A percentile compares a stretch with the other conserved stretches of the same genome.
phyloP scores from a whole-genome alignment of 1,140 invertebrate species.

The Pachypeltis micranthus region DNA sequence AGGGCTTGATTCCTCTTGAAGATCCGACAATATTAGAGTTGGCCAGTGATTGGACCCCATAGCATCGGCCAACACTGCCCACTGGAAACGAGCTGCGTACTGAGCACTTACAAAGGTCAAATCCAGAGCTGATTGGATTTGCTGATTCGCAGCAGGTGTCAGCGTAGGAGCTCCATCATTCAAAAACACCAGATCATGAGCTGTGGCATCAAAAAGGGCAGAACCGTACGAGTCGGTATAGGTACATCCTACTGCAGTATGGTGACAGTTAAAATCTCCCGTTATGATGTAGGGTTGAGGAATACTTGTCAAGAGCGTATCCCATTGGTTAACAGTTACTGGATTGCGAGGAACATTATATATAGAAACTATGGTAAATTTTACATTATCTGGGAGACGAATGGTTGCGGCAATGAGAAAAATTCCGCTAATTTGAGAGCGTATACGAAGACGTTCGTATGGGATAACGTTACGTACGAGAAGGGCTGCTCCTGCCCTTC shows the following conservation, averaged over 20 bases:
- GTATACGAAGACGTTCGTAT: not conserved
- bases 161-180: not conserved
- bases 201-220: not conserved
- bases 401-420: not conserved
- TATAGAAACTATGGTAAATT: not conserved
- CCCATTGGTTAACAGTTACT: not conserved
- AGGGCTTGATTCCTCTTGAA: not conserved
- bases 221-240: not conserved
- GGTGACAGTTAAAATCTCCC: not conserved
- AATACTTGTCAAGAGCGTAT: not conserved
- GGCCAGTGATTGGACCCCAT: not conserved
- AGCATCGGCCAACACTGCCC: not conserved
- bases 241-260: not conserved
- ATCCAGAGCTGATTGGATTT: not conserved
- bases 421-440: not conserved
- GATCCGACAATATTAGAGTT: not conserved
- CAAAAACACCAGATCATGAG: not conserved
- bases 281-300: not conserved
- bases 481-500: not conserved
- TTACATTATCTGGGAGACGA: not conserved
- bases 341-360: not conserved
- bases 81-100: not conserved
- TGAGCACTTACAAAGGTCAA: not conserved
- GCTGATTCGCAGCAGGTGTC: not conserved
- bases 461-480: not conserved